Evolutionary conservation across 2,797 vertebrate genomes (phyloP).

Genomic region (Harpagifer antarcticus): DNA sequence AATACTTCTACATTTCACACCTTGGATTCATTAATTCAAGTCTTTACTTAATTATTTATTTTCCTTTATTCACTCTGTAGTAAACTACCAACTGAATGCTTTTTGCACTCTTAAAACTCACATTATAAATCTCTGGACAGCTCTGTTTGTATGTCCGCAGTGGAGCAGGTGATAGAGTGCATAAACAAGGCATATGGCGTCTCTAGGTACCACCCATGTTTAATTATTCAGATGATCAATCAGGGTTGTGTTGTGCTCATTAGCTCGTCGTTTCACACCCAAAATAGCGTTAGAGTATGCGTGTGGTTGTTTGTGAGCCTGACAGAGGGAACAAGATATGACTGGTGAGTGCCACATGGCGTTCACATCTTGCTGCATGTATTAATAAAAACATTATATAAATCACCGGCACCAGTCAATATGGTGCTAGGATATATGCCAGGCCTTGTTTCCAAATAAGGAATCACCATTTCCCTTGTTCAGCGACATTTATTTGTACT

Average conservation of each 20-base stretch:
- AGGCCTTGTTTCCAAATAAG: conserved; percentile 27
- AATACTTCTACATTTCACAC: conserved; percentile 43
- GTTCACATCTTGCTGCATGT: conserved; percentile 57
- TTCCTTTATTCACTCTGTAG: conserved; percentile 14
- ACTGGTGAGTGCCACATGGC: conserved; percentile 64
- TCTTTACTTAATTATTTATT: conserved; percentile 26
- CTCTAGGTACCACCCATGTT: conserved; percentile 78
- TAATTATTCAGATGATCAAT: conserved; percentile 86
- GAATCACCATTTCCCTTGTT: conserved; percentile 28
- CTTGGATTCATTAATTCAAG: conserved; percentile 28
- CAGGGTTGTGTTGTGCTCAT: conserved; percentile 66
- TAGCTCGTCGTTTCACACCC: conserved; percentile 58
- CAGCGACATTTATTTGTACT: conserved; percentile 16
- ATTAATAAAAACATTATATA: conserved; percentile 67
- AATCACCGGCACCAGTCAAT: conserved; percentile 40
- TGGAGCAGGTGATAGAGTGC: conserved; percentile 46
- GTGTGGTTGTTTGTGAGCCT: conserved; percentile 36
- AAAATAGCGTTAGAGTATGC: conserved; percentile 43
- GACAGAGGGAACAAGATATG: conserved; percentile 55
- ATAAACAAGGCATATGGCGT: conserved; percentile 69
- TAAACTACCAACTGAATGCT: conserved; percentile 19
- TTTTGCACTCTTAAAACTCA: conserved; percentile 24
- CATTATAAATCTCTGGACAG: conserved; percentile 28
- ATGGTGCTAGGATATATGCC: conserved; percentile 28
- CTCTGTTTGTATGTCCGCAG: conserved; percentile 30